Percentiles rank a stretch among this genome's conserved stretches.
These are phyloP conservation scores for Sitta carolinensis DNA, from an alignment of 2,797 vertebrate species.

Conservation along the genomic window DNA sequence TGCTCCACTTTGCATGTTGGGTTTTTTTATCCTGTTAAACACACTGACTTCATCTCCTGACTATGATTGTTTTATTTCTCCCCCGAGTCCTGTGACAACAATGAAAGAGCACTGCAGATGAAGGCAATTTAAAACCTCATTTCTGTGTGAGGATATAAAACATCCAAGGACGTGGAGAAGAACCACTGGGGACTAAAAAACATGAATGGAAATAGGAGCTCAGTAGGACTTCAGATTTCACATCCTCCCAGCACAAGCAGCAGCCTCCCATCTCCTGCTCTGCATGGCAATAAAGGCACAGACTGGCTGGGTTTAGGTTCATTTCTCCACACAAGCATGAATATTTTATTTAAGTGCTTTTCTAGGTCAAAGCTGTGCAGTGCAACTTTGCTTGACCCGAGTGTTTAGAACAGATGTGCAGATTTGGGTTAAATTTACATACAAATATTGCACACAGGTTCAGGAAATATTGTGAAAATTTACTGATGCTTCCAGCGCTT, in stretches of 20 bases:
- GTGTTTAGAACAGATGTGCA: background rate
- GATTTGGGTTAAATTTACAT: background rate
- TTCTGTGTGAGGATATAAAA: background rate
- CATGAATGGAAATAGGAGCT: background rate
- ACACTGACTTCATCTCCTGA: background rate
- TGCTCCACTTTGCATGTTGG: fast-evolving
- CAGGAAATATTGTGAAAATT: background rate
- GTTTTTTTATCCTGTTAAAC: background rate
- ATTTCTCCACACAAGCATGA: background rate
- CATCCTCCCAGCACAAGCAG: background rate
- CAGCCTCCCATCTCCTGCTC: background rate
- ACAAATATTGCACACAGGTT: background rate
- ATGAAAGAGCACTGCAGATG: background rate
- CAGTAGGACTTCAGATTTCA: background rate
- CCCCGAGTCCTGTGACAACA: background rate
- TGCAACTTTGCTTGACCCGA: background rate
- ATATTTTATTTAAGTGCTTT: background rate
- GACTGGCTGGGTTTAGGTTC: background rate
- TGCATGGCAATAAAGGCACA: background rate
- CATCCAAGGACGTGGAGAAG: background rate
- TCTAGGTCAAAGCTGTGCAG: background rate
- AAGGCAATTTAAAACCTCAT: background rate
- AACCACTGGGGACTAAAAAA: background rate
- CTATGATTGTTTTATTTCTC: background rate
- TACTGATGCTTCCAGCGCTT: background rate